Evolutionary conservation across 1,140 invertebrate genomes (phyloP), one percentile per base, ranked within the genome.

Genomic region (Zophobas morio): DNA sequence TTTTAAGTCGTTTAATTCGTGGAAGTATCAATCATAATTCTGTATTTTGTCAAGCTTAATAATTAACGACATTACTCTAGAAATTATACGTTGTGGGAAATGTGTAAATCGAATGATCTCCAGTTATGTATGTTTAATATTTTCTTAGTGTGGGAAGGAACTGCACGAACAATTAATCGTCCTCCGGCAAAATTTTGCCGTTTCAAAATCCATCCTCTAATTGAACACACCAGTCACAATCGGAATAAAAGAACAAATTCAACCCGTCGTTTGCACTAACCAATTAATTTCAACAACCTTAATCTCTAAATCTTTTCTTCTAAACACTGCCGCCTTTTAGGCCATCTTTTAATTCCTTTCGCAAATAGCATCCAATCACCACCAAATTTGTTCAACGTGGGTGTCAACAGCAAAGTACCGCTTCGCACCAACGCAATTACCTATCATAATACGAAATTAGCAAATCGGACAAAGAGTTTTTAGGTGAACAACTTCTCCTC

Each of bases 391-490:
- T 20, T 20, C 20, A 8, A 57, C 33, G 54, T 57, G 54, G 54
- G 54, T 57, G 32, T 20, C 49, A 20, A 51, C n/a, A 2, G 49
- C 6, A 60, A 66, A 42, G 39, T 66, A 66, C 60, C 60, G 60
- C 60, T 66, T 32, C 20, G 20, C 60, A 40, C 60, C 60, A 66
- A 42, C 60, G 60, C 39, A 42, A 66, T 57, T 57, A 57, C 54
- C 34, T 20, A 57, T 57, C 54, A 57, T 57, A 57, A 57, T 57
- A 34, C 32, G 54, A 57, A 57, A 57, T 57, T 35, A 57, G 3
- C 37, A 66, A 66, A 66, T 42, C 36, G 39, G 2, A 46, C 60
- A 66, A 57, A 57, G 54, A 57, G 39, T 66, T 66, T 66, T 66
- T 66, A 66, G 60, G 60, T 66, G 60, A 66, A 47, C 60, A 32